Evolutionary conservation across 2,113 vertebrate genomes (phyloP), one percentile per base, ranked within the genome.

Genomic region (Syngnathus scovelli): DNA sequence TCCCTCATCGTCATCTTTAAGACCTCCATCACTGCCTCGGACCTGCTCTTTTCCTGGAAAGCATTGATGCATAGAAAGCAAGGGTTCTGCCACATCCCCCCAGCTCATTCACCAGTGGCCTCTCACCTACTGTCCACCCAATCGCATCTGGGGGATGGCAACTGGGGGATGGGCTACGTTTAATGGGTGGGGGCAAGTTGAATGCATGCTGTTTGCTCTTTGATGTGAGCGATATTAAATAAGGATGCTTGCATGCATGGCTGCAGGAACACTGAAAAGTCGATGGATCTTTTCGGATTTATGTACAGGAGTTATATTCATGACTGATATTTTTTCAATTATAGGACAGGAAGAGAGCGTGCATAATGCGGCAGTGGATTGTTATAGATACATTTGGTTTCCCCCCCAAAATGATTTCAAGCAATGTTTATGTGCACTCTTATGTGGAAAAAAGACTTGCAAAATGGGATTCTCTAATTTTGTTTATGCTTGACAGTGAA

Each of bases 181-280:
- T 58, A 66, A 69, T 55, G 67, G 66, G 75, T 23, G 33, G 58
- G 71, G 61, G 51, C 71, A 11, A 39, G 9, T 48, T 72, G 46
- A 64, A 58, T 44, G 64, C 56, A 64, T 41, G 72, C 71, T 72
- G 80, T 76, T 72, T n/a, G 58, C 68, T 83, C 66, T 70, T 85
- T 84, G 78, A 77, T 73, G 83, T 51, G 5, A 74, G 74, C 77
- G 75, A 72, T 77, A 78, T 76, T 74, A 16, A 58, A 58, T 58
- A 79, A 82, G 77, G 79, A 81, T 83, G 84, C 81, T 85, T 77
- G 80, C 75, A 78, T 79, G 81, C 74, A 77, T 80, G 76, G 79
- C 75, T 79, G 67, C 36, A 69, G 83, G 72, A 69, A 77, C 73
- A 68, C 61, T 49, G 70, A 46, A 69, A 70, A 55, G 76, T 78